These are phyloP conservation scores for Drosophila tanythrix DNA, from an alignment of 2,888 invertebrate species.

Conservation along the genomic window DNA sequence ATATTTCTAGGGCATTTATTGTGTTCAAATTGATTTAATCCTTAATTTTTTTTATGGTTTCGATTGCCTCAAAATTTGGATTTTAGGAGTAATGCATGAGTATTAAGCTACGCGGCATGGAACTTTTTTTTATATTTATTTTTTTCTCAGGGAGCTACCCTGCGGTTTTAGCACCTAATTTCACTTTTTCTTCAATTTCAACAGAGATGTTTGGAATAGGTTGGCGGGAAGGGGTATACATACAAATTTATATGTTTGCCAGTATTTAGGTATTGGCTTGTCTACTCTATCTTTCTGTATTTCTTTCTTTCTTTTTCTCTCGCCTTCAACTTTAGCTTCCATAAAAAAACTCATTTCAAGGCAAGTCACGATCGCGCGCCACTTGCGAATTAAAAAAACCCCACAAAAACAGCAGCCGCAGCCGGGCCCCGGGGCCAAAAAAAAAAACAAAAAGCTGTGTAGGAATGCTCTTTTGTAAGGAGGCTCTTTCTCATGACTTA, in stretches of 20 bases:
- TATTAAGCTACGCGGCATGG: slow-evolving; percentile 27
- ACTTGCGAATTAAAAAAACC: slow-evolving; percentile 73
- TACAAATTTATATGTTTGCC: background rate
- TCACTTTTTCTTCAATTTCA: slow-evolving; percentile 43
- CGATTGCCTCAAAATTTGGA: slow-evolving; percentile 6
- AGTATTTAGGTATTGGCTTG: slow-evolving; percentile 1
- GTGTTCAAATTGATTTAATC: background rate
- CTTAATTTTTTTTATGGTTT: slow-evolving; percentile 13
- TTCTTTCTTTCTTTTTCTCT: background rate
- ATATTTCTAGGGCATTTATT: slow-evolving; percentile 1
- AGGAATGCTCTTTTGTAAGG: background rate
- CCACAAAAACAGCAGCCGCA: slow-evolving; percentile 35
- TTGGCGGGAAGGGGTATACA: background rate
- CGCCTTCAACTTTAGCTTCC: slow-evolving; percentile 46
- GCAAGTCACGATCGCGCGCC: slow-evolving; percentile 73
- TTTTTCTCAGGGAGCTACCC: background rate
- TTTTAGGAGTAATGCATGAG: slow-evolving; percentile 25
- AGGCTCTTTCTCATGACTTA: background rate
- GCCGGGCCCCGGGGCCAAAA: slow-evolving; percentile 43
- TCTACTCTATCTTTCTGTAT: background rate
- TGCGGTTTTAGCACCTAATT: slow-evolving; percentile 29
- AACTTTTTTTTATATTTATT: background rate
- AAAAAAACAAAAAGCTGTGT: background rate
- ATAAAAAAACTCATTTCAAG: slow-evolving; percentile 57
- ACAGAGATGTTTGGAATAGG: slow-evolving; percentile 16